A percentile compares a stretch with the other conserved stretches of the same genome.
Evolutionary conservation across 2,888 invertebrate species (phyloP).

Genomic region (Busseola fusca): DNA sequence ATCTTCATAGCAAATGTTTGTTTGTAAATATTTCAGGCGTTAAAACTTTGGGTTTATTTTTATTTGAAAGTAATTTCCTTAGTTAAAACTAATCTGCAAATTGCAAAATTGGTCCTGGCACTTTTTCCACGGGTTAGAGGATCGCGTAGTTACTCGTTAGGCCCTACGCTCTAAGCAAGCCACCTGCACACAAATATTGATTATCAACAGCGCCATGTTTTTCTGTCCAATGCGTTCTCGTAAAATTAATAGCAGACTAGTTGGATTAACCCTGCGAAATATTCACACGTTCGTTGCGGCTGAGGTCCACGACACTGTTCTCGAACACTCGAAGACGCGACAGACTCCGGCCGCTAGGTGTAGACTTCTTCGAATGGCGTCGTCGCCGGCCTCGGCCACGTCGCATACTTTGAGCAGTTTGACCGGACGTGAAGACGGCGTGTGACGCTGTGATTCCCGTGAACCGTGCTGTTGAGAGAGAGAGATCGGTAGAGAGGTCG

Average conservation of each 20-base stretch:
- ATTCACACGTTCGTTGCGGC: slow-evolving; percentile 1
- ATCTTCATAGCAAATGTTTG: not conserved
- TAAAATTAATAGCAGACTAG: slow-evolving; percentile 19
- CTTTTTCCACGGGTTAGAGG: no score
- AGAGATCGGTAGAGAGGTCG: slow-evolving; percentile 13
- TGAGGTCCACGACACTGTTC: not conserved
- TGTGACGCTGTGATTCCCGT: not conserved
- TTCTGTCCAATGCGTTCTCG: slow-evolving; percentile 6
- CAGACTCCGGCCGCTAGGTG: not conserved
- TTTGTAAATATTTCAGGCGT: not conserved
- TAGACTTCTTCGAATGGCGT: not conserved
- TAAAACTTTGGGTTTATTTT: not conserved
- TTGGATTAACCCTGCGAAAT: not conserved
- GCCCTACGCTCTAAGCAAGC: no score
- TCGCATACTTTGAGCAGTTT: not conserved
- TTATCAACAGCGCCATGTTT: not conserved
- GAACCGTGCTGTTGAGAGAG: slow-evolving; percentile 16
- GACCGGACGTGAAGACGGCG: not conserved
- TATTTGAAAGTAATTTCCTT: no score
- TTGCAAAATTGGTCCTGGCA: no score
- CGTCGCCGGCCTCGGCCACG: not conserved
- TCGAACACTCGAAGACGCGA: slow-evolving; percentile 12
- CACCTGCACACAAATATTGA: not conserved
- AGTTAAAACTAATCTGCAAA: no score
- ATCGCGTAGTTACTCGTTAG: no score